Percentiles rank a stretch among this genome's conserved stretches.
Conservation (phyloP, 2,113 vertebrate species). For the Peromyscus maniculatus region DNA sequence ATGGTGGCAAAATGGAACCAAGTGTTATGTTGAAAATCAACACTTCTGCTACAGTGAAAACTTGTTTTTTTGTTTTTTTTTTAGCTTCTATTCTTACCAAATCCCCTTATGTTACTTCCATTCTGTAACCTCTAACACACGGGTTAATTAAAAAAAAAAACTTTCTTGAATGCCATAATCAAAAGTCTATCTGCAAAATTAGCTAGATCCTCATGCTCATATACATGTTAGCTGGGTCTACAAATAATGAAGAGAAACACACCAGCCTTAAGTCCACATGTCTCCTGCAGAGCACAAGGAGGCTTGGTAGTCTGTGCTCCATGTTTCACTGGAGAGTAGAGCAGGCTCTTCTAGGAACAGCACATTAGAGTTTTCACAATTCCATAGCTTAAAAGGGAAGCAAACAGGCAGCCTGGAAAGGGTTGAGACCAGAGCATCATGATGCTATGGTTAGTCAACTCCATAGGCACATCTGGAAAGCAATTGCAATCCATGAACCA, state of each 20-base stretch:
- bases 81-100: neutral
- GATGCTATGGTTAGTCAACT: conserved; percentile 72
- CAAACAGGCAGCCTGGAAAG: conserved; percentile 6
- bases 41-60: neutral
- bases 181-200: neutral
- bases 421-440: conserved; percentile 30
- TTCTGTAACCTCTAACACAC: neutral
- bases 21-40: neutral
- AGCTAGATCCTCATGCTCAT: neutral
- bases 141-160: neutral
- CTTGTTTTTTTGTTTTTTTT: neutral
- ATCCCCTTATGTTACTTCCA: neutral
- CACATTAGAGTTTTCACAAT: conserved; percentile 45
- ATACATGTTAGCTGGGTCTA: neutral
- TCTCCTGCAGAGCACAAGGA: neutral
- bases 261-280: accelerated
- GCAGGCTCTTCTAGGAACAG: neutral
- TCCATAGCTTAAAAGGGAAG: neutral
- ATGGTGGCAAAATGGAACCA: neutral
- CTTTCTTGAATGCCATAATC: neutral
- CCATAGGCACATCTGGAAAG: conserved; percentile 84
- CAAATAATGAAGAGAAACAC: neutral
- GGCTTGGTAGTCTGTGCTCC: neutral
- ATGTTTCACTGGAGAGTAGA: neutral
- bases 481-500: conserved; percentile 75